Evolutionary conservation across 2,797 vertebrate genomes (phyloP), one percentile per base, ranked within the genome.

Genomic region (Notamacropus eugenii): DNA sequence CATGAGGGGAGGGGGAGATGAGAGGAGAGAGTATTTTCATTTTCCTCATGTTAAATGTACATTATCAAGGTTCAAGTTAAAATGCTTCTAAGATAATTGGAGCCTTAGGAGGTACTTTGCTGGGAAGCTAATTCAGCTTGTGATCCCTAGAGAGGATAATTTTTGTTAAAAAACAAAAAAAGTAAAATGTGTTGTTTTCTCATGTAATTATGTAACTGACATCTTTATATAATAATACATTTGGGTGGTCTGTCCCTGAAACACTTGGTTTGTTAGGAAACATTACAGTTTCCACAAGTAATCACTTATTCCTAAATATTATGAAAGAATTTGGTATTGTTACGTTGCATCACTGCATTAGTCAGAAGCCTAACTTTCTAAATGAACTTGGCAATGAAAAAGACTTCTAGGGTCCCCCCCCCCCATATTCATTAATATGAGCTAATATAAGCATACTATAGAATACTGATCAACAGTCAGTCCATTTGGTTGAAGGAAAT

Each of bases 201-300:
- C 97, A 94, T 98, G 95, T 98, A 98, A 98, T 98, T 98, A 98
- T 98, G 93, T 98, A 98, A 98, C 97, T 97, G 97, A 98, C 97
- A 98, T 98, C 97, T 98, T 98, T 98, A 98, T 98, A 97, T 98
- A 98, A 97, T 98, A 98, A 98, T 98, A 98, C 96, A 98, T 98
- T 98, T 98, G 98, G 98, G 98, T 99, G 98, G 98, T 98, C 98
- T 98, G 97, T 98, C 97, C 97, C 98, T 98, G 97, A 98, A 98
- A 98, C 95, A 95, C 97, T 98, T 97, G 97, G 97, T 98, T 98
- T 99, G 98, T 98, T 99, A 98, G 97, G 98, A 99, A 98, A 98
- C 98, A 96, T 98, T 98, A 97, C 97, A 91, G 92, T 98, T 98
- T 98, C 98, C 97, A 90, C 97, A 98, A 98, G 98, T 98, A 98